Conservation (phyloP, 2,888 invertebrate species). For the Leucophenga montana region DNA sequence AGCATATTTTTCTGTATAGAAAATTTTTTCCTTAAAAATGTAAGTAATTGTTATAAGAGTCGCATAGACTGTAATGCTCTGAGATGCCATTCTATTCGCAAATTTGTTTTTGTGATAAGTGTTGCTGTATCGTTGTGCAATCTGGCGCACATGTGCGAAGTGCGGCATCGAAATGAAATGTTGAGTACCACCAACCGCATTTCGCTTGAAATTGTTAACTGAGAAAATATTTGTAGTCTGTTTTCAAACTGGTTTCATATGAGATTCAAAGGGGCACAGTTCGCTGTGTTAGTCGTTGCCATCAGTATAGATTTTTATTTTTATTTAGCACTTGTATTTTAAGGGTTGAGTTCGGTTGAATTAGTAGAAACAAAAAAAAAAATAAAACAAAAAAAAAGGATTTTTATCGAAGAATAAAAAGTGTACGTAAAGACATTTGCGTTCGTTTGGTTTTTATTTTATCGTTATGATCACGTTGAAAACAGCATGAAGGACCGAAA, state of each 20-base stretch:
- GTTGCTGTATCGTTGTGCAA: neutral
- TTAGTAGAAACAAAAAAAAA: neutral
- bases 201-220: neutral
- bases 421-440: neutral
- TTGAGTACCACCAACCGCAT: no score
- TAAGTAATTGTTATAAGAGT: no score
- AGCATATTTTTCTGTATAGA: no score
- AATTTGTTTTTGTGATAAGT: neutral
- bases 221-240: neutral
- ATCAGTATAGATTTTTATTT: constrained; percentile 3
- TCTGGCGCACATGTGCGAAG: constrained; percentile 36
- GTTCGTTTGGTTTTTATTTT: constrained; percentile 12
- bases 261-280: neutral
- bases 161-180: constrained; percentile 29
- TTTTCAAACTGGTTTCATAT: neutral
- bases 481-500: neutral
- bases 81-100: neutral
- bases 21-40: no score
- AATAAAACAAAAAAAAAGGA: constrained; percentile 13
- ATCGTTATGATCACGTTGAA: constrained; percentile 25
- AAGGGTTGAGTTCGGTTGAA: constrained; percentile 6
- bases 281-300: no score
- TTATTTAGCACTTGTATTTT: constrained; percentile 2
- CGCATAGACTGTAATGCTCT: no score
- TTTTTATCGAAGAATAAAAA: neutral